A percentile compares a stretch with the other conserved stretches of the same genome.
Conservation (phyloP, 2,113 vertebrate genomes). For the Dolichotis patagonum region DNA sequence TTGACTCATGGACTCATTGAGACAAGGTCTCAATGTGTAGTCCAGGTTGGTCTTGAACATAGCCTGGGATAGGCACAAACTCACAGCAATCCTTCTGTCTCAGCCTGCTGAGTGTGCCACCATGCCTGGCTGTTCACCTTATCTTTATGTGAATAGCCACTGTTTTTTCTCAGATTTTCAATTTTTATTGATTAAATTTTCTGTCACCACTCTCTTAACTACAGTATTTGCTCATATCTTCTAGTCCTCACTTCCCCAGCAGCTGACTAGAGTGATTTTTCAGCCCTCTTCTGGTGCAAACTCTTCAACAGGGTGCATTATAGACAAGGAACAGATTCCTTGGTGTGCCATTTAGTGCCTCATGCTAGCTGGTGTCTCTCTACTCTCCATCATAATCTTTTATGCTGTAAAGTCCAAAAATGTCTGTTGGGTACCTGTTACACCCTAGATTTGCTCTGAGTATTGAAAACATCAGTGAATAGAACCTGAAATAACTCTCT, state of each 20-base stretch:
- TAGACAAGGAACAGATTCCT: background rate
- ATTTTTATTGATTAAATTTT: constrained; percentile 29
- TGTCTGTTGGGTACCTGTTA: background rate
- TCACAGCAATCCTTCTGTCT: background rate
- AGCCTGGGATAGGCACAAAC: background rate
- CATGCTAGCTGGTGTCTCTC: background rate
- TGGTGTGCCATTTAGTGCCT: background rate
- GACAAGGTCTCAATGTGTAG: background rate
- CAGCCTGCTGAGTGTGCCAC: background rate
- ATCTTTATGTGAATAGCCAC: background rate
- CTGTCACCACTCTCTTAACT: background rate
- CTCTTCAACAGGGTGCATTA: background rate
- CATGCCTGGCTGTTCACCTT: background rate
- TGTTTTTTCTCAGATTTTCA: background rate
- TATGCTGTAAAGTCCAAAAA: background rate
- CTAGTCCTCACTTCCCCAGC: background rate
- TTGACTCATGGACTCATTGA: too few species aligned
- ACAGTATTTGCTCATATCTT: background rate
- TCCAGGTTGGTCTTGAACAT: background rate
- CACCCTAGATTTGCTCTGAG: background rate
- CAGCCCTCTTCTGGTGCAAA: background rate
- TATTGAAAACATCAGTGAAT: background rate
- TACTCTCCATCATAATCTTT: background rate
- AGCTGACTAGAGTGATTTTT: background rate
- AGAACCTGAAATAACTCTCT: background rate